Evolutionary conservation across 1,140 invertebrate genomes (phyloP), one percentile per base, ranked within the genome.

Genomic region (Bombus ignitus): DNA sequence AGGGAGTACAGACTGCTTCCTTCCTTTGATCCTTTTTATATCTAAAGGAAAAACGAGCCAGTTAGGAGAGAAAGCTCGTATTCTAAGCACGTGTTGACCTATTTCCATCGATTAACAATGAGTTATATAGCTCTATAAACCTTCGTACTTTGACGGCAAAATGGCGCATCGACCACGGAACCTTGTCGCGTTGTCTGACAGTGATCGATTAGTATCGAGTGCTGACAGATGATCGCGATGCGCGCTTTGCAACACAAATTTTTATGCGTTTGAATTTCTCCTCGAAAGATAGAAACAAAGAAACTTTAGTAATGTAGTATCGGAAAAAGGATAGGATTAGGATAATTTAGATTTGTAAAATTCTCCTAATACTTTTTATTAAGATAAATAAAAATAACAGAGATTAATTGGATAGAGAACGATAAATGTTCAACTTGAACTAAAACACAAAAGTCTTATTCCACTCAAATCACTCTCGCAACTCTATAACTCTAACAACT

Each of bases 1-100:
- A 70, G 25, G 39, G 47, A 42, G 22, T n/a, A 32, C 37, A 15
- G 12, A 39, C n/a, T 25, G n/a, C 22, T 59, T n/a, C 47, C 44
- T 28, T 78, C 44, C 62, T 71, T 71, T 78, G 75, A 84, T 84
- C 66, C 25, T 47, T 59, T 84, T 68, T 59, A 78, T 71, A 78
- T 71, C 25, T 32, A 25, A 18, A 42, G 74, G 47, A 85, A 74
- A 85, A 75, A 81, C 66, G 59, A 32, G 22, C 28, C 57, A 28
- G 68, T 44, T 53, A 81, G 28, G 0, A 37, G 47, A 44, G 39
- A 5, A 10, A 18, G 1, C 32, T 28, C 35, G 37, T n/a, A 85
- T 75, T 85, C 84, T 22, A 25, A 35, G n/a, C 84, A 85, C 84
- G 84, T 28, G 71, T n/a, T 47, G 84, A 81, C 84, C 84, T 81